Evolutionary conservation across 2,888 invertebrate species (phyloP).

Genomic region (Scelioninae gen. 1): DNA sequence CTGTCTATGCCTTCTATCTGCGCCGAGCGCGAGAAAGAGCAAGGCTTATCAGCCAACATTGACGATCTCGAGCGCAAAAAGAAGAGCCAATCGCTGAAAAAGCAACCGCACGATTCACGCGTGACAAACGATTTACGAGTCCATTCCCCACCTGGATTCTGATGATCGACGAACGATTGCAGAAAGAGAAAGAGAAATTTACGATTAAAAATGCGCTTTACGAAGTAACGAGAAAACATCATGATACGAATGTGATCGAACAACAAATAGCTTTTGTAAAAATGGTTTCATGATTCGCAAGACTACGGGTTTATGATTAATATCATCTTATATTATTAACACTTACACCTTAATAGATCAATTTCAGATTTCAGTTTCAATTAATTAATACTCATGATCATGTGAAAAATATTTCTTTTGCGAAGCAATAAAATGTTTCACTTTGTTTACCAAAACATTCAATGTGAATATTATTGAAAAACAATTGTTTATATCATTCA

Average conservation of each 20-base stretch:
- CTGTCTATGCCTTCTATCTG: constrained; percentile 69
- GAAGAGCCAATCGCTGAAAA: constrained; percentile 77
- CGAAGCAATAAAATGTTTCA: too few species aligned
- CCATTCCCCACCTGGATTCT: constrained; percentile 69
- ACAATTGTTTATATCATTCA: too few species aligned
- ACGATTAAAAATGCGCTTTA: constrained; percentile 23
- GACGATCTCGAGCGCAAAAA: constrained; percentile 70
- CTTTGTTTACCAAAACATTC: too few species aligned
- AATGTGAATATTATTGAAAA: too few species aligned
- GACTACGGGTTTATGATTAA: constrained; percentile 2
- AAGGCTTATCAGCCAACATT: constrained; percentile 65
- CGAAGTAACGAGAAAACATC: constrained; percentile 34
- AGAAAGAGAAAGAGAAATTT: constrained; percentile 54
- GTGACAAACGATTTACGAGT: constrained; percentile 77
- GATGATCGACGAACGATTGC: constrained; percentile 55
- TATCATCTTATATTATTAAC: not conserved
- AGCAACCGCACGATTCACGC: constrained; percentile 73
- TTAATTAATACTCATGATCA: too few species aligned
- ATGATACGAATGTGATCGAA: constrained; percentile 29
- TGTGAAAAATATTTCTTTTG: too few species aligned
- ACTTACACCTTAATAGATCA: too few species aligned
- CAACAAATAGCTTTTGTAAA: constrained; percentile 6
- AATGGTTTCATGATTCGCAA: not conserved
- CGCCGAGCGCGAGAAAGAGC: constrained; percentile 67
- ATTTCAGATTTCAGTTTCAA: too few species aligned